Base-by-base conservation (phyloP, 2,888 invertebrate species). In the Himalopsyche japonica region DNA sequence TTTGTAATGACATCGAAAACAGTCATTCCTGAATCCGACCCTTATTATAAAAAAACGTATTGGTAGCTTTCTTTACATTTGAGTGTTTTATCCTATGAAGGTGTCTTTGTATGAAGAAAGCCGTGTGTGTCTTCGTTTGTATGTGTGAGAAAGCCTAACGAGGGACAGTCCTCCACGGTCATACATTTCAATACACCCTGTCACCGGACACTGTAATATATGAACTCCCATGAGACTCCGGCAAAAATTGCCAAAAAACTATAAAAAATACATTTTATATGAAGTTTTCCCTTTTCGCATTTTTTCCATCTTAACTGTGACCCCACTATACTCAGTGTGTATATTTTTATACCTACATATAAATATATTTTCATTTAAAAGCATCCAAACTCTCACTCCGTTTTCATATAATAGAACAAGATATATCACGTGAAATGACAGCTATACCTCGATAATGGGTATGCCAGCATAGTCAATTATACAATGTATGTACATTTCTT, bases 191-290 rank as follows among this genome's bases (percentile, higher is more conserved):
- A 87, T 87, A 87, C 86, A 64, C 85, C 49, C 86, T 86, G 87
- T 87, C 86, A 85, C 87, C 85, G 86, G 87, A 85, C 87, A 87
- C 86, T 82, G 87, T 86, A 87, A 87, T 86, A 87, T 87, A 87
- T 87, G 85, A 85, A 85, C 82, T 87, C 87, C 85, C 87, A 32
- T 78, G 87, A 84, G 86, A 86, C 64, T 57, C 49, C 82, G 80
- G 49, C 87, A 85, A 86, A 87, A 87, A 87, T 87, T 87, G 87
- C 87, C 84, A 85, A 87, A 87, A 87, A 87, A 87, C 87, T 87
- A 87, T 87, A 87, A 87, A 87, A 87, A 87, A 87, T 87, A 87
- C 87, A 87, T 87, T 87, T 87, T 87, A 87, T 87, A 87, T 87
- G 87, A 87, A 87, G 85, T 87, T 86, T 87, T 85, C 84, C 82